Evolutionary conservation across 2,797 vertebrate genomes (phyloP), one percentile per base, ranked within the genome.

Genomic region (Silurus lanzhouensis): DNA sequence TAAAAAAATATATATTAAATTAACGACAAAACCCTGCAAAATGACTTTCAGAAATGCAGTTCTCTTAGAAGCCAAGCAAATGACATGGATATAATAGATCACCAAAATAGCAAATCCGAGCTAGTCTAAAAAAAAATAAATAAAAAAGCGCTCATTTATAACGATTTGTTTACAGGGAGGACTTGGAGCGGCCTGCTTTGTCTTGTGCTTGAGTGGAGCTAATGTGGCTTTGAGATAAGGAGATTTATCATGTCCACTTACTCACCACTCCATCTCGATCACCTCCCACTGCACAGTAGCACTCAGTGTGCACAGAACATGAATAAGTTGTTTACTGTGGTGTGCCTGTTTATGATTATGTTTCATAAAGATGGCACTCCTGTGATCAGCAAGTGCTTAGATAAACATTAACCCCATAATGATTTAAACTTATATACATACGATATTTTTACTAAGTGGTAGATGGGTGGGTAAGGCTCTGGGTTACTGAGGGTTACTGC

Each of bases 221-320:
- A 88, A 83, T 31, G 86, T 85, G 85, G 88, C 86, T 88, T 84
- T 84, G 67, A 88, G 88, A 90, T 90, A 87, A 90, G 87, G 76
- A 87, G 87, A 88, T 89, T 88, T 88, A 89, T 85, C 82, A 87
- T 84, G 86, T 86, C 48, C 75, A 87, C 87, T 89, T 88, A 87
- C 83, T 19, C 85, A 85, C 83, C 27, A 81, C 71, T 87, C 81
- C 85, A 84, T 83, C 70, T 86, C 81, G 67, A 72, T 87, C 81
- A 31, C 81, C 74, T 85, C 70, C 85, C 64, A 63, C 38, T 57
- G 81, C 77, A 86, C 31, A 58, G 52, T 81, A 46, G 78, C 27
- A 58, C 19, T 66, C 63, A 61, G 44, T 19, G 84, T 60, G 31
- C 79, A 68, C 68, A 31, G 48, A 5, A 48, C 75, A 44, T 71